Evolutionary conservation across 2,797 vertebrate species (phyloP), one percentile per base, ranked within the genome.

Genomic region (Knipowitschia caucasica): DNA sequence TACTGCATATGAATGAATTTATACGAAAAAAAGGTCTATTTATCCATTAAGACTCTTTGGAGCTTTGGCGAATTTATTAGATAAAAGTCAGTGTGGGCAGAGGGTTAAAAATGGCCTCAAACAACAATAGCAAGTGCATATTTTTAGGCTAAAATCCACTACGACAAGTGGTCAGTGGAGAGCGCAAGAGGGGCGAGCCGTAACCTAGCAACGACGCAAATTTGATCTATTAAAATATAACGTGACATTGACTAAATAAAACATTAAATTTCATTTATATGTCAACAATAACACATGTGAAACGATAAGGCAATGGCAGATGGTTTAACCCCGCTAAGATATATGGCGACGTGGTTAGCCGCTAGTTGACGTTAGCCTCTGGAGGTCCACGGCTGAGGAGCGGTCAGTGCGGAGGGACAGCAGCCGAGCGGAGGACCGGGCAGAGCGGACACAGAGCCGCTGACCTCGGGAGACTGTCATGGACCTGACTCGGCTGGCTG

Each of bases 401-500:
- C 40, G 38, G 38, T 12, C 23, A 17, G 43, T 56, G 38, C 40
- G 7, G 8, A 33, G 53, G 4, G 17, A 4, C 4, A 46, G n/a
- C 21, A 2, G 29, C 23, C 1, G 30, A 23, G 29, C 18, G 23
- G 18, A 33, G 50, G 21, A 44, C 40, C 14, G 7, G 2, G 14
- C 44, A 42, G 14, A 24, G 42, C 40, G 47, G 39, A 45, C 53
- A 1, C 53, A 1, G 51, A 35, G 50, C n/a, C 26, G 23, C 55
- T 49, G 46, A 49, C 46, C 18, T 34, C 34, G 46, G 18, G 45
- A 14, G 26, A 44, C 34, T 25, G 60, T 1, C 61, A 98, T 98
- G 95, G 95, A 98, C 71, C 84, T 97, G 78, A 95, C 92, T 30
- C 93, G 92, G 54, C 46, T 96, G 60, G 94, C 92, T 11, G 93